phyloP scores from a whole-genome alignment of 2,113 vertebrate species.

The Hyperopisus bebe region DNA sequence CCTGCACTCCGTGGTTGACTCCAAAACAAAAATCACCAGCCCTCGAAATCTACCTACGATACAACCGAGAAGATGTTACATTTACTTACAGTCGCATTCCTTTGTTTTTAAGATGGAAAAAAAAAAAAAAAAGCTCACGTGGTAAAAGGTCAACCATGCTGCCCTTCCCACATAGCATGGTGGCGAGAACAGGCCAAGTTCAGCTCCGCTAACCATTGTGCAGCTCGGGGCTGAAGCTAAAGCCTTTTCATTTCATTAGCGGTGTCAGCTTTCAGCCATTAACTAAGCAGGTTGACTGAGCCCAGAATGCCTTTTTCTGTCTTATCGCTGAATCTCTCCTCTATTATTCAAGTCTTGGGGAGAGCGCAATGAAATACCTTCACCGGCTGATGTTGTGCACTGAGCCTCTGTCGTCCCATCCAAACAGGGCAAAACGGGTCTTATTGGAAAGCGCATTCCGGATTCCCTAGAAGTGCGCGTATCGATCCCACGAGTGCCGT shows the following conservation, averaged over 20 bases:
- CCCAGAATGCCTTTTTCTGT: slow-evolving; percentile 55
- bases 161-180: slow-evolving; percentile 30
- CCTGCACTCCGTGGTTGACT: neutral
- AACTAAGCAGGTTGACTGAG: slow-evolving; percentile 65
- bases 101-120: slow-evolving; percentile 31
- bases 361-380: slow-evolving; percentile 43
- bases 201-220: slow-evolving; percentile 52
- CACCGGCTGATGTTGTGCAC: slow-evolving; percentile 50
- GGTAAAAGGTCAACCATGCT: slow-evolving; percentile 38
- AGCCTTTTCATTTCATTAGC: slow-evolving; percentile 76
- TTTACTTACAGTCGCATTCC: slow-evolving; percentile 27
- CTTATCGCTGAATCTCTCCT: slow-evolving; percentile 68
- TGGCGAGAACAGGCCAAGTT: slow-evolving; percentile 28
- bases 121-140: slow-evolving; percentile 18
- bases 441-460: slow-evolving; percentile 75
- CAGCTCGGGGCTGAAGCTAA: slow-evolving; percentile 53
- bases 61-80: slow-evolving; percentile 14
- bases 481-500: slow-evolving; percentile 56
- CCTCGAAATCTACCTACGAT: neutral
- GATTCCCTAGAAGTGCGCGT: slow-evolving; percentile 54
- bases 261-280: slow-evolving; percentile 74
- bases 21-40: slow-evolving; percentile 15
- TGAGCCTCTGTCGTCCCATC: slow-evolving; percentile 56
- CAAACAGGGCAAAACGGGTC: slow-evolving; percentile 57
- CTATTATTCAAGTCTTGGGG: slow-evolving; percentile 58